Conservation (phyloP, 1,140 invertebrate genomes). For the Macrocentrus cingulum region DNA sequence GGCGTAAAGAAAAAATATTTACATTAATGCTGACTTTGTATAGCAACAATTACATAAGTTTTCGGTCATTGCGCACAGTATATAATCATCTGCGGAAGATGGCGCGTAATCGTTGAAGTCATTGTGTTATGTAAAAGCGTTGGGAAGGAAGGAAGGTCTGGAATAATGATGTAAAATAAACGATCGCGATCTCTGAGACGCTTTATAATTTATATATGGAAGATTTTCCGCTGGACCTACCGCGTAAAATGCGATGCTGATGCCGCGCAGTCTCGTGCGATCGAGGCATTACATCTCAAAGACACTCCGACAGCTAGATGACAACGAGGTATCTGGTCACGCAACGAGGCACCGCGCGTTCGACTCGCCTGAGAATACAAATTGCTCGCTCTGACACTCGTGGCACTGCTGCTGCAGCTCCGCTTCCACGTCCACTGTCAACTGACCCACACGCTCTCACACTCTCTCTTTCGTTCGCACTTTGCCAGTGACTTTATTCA, state of each 20-base stretch:
- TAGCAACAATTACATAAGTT: too few relatives aligned
- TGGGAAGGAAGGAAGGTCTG: not conserved
- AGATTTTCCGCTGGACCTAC: conserved; percentile 8
- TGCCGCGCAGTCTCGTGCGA: conserved; percentile 1
- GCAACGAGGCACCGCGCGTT: not conserved
- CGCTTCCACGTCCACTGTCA: conserved; percentile 11
- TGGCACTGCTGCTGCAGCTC: not conserved
- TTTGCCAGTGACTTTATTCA: not conserved
- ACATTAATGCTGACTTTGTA: too few relatives aligned
- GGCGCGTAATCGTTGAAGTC: too few relatives aligned
- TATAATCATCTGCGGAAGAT: too few relatives aligned
- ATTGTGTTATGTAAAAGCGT: not conserved
- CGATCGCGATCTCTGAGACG: not conserved
- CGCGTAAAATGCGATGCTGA: conserved; percentile 9
- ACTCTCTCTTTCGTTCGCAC: not conserved
- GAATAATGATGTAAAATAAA: not conserved
- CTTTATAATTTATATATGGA: not conserved
- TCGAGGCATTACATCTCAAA: conserved; percentile 12
- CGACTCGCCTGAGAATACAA: conserved; percentile 13
- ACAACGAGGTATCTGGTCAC: conserved; percentile 14
- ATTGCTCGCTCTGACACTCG: conserved; percentile 11
- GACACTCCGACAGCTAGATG: conserved; percentile 14
- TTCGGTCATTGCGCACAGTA: too few relatives aligned
- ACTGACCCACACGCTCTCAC: conserved; percentile 7
- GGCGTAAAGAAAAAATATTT: too few relatives aligned